Percentiles rank a stretch among this genome's conserved stretches.
Conservation (phyloP, 2,797 vertebrate species). For the Coregonus ussuriensis region DNA sequence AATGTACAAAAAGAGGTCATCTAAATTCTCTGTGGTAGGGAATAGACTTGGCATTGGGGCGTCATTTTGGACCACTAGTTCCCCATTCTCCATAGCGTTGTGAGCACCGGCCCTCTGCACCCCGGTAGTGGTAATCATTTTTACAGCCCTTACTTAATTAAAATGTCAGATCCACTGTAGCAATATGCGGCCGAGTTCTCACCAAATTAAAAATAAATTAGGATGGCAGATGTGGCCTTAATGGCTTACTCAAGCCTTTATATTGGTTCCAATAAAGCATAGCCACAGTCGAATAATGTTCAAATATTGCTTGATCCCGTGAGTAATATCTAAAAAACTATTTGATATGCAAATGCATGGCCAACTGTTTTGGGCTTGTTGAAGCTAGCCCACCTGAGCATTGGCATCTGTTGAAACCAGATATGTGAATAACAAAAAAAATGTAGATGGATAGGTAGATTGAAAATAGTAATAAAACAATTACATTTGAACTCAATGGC, state of each 20-base stretch:
- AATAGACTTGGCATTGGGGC: too few species aligned
- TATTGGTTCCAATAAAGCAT: conserved; percentile 64
- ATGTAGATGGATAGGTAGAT: background rate
- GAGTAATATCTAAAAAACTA: conserved; percentile 27
- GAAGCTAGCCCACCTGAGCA: conserved; percentile 25
- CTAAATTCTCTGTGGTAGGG: too few species aligned
- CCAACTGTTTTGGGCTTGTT: conserved; percentile 47
- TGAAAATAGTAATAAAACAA: background rate
- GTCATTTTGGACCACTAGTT: too few species aligned
- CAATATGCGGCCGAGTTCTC: conserved; percentile 61
- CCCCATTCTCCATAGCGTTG: too few species aligned
- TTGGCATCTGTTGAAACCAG: conserved; percentile 32
- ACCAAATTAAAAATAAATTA: conserved; percentile 79
- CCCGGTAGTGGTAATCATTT: too few species aligned
- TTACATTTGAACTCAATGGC: background rate
- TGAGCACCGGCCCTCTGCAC: too few species aligned
- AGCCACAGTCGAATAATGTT: conserved; percentile 55
- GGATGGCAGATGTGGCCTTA: conserved; percentile 77
- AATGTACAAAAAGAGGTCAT: too few species aligned
- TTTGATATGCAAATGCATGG: conserved; percentile 52
- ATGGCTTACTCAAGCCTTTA: conserved; percentile 75
- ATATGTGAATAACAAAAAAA: background rate
- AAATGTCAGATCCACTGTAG: too few species aligned
- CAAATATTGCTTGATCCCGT: conserved; percentile 34
- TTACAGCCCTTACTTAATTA: too few species aligned